phyloP scores from a whole-genome alignment of 2,797 vertebrate genomes.

The Prunella strophiata region DNA sequence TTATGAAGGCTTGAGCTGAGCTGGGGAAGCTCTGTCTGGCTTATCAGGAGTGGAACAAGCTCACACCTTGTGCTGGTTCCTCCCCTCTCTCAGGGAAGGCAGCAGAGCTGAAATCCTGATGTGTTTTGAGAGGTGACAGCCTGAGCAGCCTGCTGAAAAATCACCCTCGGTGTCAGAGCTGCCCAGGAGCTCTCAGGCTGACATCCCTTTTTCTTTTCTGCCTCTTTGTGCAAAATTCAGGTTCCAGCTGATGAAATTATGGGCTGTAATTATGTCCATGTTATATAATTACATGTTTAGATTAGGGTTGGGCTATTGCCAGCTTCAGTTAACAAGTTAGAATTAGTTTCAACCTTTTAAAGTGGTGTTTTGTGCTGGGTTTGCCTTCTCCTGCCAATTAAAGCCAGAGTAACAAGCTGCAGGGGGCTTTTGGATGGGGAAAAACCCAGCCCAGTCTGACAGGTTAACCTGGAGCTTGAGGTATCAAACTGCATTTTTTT shows the following conservation, averaged over 20 bases:
- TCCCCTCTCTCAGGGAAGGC: not conserved
- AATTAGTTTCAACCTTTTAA: not conserved
- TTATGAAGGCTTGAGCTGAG: not conserved
- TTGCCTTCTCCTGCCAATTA: not conserved
- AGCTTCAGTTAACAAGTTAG: not conserved
- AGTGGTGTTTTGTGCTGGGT: not conserved
- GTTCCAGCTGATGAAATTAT: not conserved
- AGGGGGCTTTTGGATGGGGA: not conserved
- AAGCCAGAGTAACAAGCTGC: not conserved
- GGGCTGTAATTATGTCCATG: not conserved
- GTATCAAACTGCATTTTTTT: not conserved
- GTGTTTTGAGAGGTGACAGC: not conserved
- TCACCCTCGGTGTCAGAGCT: not conserved
- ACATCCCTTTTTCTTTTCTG: not conserved
- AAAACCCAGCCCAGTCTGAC: not conserved
- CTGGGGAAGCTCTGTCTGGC: not conserved
- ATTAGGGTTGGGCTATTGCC: not conserved
- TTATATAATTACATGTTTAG: not conserved
- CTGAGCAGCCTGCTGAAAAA: not conserved
- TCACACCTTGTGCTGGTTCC: not conserved
- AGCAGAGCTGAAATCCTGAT: not conserved
- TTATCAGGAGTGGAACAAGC: accelerated
- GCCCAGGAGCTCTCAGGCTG: not conserved
- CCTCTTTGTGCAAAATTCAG: not conserved
- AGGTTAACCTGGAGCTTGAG: not conserved